Evolutionary conservation across 2,113 vertebrate genomes (phyloP).

Genomic region (Xiphophorus hellerii): DNA sequence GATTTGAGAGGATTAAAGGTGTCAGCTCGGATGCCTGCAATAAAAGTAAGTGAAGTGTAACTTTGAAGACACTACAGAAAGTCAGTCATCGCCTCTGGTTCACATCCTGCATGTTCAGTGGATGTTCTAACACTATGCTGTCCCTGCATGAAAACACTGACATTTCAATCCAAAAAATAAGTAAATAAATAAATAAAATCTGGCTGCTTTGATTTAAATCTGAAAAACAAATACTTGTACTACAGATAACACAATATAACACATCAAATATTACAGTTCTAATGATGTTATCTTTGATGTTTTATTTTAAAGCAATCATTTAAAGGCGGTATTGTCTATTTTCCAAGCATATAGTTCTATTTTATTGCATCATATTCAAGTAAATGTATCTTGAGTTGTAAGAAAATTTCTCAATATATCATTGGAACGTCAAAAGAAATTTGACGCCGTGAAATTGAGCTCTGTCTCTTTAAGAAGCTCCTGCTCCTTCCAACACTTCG

Average conservation of each 20-base stretch:
- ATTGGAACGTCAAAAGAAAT: too few species aligned
- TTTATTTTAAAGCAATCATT: not conserved
- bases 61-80: not conserved
- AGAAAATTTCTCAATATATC: too few species aligned
- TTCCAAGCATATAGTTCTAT: too few species aligned
- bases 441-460: too few species aligned
- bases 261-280: not conserved
- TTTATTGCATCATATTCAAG: too few species aligned
- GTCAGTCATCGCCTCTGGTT: conserved; percentile 1
- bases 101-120: not conserved
- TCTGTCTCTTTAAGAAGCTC: too few species aligned
- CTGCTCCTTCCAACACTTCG: too few species aligned
- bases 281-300: not conserved
- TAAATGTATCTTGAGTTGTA: too few species aligned
- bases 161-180: not conserved
- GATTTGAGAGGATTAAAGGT: conserved; percentile 7
- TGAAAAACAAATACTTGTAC: not conserved
- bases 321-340: too few species aligned
- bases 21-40: not conserved
- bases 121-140: not conserved
- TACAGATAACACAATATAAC: not conserved
- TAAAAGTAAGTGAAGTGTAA: not conserved
- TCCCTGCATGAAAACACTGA: not conserved
- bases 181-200: not conserved
- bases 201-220: not conserved